Base-by-base conservation (phyloP, 2,888 invertebrate species). In the Bugulina stolonifera region DNA sequence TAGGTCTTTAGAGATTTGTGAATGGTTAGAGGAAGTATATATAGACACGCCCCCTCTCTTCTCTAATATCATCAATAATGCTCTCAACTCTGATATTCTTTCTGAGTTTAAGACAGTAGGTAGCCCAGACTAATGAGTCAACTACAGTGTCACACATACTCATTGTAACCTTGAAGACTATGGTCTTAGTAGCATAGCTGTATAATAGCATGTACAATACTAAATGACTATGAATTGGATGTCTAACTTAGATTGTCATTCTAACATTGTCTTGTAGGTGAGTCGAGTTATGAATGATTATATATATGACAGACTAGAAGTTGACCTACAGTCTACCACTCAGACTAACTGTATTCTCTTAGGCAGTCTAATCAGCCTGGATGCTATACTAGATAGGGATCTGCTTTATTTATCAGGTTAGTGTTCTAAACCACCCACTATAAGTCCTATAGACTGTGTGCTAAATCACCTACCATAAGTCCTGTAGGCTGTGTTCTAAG, bases 1-100 rank as follows among this genome's bases (percentile, higher is more conserved):
- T 43, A 64, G 64, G 5, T 64, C 64, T 10, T 32, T 64, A n/a
- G 64, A 64, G n/a, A 25, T 22, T 14, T 64, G 64, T 32, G 29
- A 64, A 10, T 64, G 64, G 64, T 32, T 64, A 10, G 64, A 64
- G 10, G 27, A 64, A 27, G 22, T 10, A 10, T 64, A 64, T 32
- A 27, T 32, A 32, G n/a, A 64, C 10, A 32, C 32, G 3, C 64
- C 64, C 27, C 32, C 32, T 25, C 18, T 64, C 25, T 55, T 55
- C 23, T 64, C 64, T 64, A 32, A 32, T 34, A 32, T 29, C 2
- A 14, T 27, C n/a, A 32, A 34, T 32, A 10, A 5, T 5, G 10
- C 43, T 43, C 43, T 43, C 43, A 5, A 43, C 43, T 5, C 43
- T 43, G 43, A 43, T 18, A 43, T 43, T 43, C 43, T 43, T 10